These are phyloP conservation scores for Apogon talboti DNA, from an alignment of 2,797 vertebrate genomes.

Conservation along the genomic window DNA sequence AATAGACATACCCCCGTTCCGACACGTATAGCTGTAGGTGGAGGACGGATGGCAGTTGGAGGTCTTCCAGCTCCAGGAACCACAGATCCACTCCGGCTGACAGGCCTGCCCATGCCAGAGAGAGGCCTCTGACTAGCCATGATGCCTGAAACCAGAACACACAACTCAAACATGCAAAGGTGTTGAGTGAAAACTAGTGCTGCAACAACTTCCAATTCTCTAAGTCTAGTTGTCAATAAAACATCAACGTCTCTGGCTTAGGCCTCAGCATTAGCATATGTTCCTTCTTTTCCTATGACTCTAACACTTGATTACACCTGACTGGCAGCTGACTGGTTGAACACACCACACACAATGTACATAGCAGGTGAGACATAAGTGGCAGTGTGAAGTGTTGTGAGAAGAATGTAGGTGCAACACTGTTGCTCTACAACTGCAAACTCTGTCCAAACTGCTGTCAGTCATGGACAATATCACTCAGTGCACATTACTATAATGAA, in stretches of 20 bases:
- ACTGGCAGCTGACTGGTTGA: too few species aligned
- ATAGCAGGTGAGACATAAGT: neutral
- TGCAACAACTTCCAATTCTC: neutral
- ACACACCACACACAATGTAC: neutral
- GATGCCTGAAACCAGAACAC: neutral
- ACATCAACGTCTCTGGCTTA: neutral
- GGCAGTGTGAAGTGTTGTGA: too few species aligned
- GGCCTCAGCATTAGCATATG: neutral
- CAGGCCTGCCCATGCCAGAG: conserved; percentile 78
- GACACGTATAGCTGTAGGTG: conserved; percentile 84
- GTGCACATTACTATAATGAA: too few species aligned
- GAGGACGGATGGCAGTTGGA: conserved; percentile 83
- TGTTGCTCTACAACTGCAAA: neutral
- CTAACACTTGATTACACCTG: neutral
- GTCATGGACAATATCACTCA: too few species aligned
- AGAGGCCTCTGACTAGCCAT: conserved; percentile 84
- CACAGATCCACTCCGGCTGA: conserved; percentile 84
- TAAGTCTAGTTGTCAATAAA: neutral
- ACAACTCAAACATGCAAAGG: neutral
- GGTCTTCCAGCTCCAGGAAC: conserved; percentile 81
- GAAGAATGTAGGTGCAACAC: neutral
- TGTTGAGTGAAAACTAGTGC: neutral
- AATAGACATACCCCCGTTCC: conserved; percentile 81
- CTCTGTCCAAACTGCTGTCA: too few species aligned
- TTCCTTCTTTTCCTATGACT: neutral